These are phyloP conservation scores for Oreochromis niloticus DNA, from an alignment of 2,113 vertebrate species.

Conservation along the genomic window DNA sequence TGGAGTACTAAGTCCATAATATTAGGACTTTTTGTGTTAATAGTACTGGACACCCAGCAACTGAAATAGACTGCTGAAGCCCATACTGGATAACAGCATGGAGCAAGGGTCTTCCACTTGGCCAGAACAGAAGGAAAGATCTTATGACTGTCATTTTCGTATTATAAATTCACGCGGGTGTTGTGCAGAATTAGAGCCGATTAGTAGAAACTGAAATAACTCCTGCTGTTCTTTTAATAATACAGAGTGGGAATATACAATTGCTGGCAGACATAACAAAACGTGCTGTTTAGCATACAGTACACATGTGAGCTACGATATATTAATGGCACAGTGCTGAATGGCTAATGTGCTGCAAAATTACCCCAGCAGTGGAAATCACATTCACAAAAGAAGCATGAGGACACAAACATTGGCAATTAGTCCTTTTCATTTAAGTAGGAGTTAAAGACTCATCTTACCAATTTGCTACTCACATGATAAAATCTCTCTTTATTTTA, in stretches of 20 bases:
- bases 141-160: background rate
- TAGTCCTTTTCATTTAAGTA: background rate
- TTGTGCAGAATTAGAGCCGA: background rate
- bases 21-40: conserved; percentile 40
- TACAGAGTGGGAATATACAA: background rate
- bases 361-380: background rate
- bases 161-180: background rate
- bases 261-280: background rate
- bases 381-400: background rate
- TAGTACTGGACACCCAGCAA: conserved; percentile 22
- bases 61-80: conserved; percentile 43
- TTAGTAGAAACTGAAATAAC: conserved; percentile 10
- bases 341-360: background rate
- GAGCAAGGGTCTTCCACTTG: conserved; percentile 29
- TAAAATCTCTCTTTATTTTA: background rate
- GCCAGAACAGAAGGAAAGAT: background rate
- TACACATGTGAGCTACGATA: background rate
- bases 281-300: background rate
- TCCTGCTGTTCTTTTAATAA: conserved; percentile 12
- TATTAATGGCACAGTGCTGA: background rate
- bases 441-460: background rate
- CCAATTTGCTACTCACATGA: fast-evolving
- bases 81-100: conserved; percentile 45
- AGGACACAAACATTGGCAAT: background rate
- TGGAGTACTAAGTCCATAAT: conserved; percentile 12